A percentile compares a stretch with the other conserved stretches of the same genome.
Evolutionary conservation across 2,888 invertebrate species (phyloP).

Genomic region (Meganola albula): DNA sequence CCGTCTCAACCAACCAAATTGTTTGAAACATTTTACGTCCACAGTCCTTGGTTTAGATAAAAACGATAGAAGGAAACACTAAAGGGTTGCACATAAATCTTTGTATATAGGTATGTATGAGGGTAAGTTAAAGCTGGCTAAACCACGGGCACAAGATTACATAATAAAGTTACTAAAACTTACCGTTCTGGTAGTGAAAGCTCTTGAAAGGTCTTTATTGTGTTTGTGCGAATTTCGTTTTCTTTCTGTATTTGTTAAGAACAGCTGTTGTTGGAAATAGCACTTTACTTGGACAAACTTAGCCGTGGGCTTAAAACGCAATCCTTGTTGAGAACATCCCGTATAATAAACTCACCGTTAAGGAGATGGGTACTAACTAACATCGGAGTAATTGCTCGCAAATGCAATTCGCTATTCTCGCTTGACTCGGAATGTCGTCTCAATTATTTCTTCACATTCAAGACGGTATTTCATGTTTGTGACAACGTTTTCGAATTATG

Average conservation of each 20-base stretch:
- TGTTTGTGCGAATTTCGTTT: constrained; percentile 49
- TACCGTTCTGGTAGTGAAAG: constrained; percentile 35
- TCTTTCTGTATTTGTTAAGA: constrained; percentile 45
- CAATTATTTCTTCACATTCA: constrained; percentile 14
- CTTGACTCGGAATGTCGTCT: constrained; percentile 1
- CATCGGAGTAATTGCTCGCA: constrained; percentile 19
- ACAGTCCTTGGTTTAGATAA: too few species aligned
- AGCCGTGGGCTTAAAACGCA: constrained; percentile 40
- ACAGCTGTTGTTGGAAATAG: constrained; percentile 37
- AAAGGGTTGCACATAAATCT: too few species aligned
- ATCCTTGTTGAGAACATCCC: constrained; percentile 36
- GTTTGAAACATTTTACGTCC: too few species aligned
- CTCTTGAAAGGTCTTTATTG: constrained; percentile 49
- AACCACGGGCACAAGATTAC: too few species aligned
- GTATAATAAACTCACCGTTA: constrained; percentile 26
- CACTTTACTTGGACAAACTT: constrained; percentile 39
- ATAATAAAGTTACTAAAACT: constrained; percentile 22
- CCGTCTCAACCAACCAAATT: too few species aligned
- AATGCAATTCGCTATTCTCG: too few species aligned
- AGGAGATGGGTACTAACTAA: constrained; percentile 18
- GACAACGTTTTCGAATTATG: constrained; percentile 8
- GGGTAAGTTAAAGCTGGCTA: too few species aligned
- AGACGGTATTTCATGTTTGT: constrained; percentile 8
- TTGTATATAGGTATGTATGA: too few species aligned
- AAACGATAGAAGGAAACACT: too few species aligned